Conservation (phyloP, 2,888 invertebrate species). For the Lomographa bimaculata region DNA sequence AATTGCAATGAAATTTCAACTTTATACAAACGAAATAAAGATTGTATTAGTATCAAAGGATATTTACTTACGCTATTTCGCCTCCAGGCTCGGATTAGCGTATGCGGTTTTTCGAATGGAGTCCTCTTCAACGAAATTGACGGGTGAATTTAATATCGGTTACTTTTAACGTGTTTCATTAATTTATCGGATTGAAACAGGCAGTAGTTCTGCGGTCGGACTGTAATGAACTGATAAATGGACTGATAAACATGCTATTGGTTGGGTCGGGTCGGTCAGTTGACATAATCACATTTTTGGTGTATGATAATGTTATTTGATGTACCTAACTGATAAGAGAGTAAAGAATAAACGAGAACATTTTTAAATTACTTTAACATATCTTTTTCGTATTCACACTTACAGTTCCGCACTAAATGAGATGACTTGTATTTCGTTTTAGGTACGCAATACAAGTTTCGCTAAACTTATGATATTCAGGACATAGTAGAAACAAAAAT, state of each 20-base stretch:
- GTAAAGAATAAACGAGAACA: too few species aligned
- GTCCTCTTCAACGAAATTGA: conserved; percentile 67
- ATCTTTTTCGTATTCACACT: too few species aligned
- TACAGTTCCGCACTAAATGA: too few species aligned
- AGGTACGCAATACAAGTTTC: too few species aligned
- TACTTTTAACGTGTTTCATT: conserved; percentile 43
- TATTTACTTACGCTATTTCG: conserved; percentile 38
- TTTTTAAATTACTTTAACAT: too few species aligned
- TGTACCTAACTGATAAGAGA: too few species aligned
- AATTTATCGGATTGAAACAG: conserved; percentile 50
- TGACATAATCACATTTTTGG: too few species aligned
- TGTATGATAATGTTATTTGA: too few species aligned
- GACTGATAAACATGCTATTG: conserved; percentile 25
- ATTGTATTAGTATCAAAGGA: conserved; percentile 19
- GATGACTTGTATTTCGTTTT: too few species aligned
- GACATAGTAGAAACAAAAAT: too few species aligned
- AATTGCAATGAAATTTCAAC: conserved; percentile 22
- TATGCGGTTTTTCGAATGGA: conserved; percentile 78
- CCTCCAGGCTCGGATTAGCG: conserved; percentile 50
- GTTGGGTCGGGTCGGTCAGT: too few species aligned
- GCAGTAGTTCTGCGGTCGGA: conserved; percentile 43
- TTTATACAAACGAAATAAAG: conserved; percentile 15
- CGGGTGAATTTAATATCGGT: conserved; percentile 68
- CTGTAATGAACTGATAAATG: conserved; percentile 43
- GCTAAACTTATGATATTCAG: too few species aligned